Evolutionary conservation across 2,113 vertebrate genomes (phyloP), one percentile per base, ranked within the genome.

Genomic region (Cryptotis parvus): DNA sequence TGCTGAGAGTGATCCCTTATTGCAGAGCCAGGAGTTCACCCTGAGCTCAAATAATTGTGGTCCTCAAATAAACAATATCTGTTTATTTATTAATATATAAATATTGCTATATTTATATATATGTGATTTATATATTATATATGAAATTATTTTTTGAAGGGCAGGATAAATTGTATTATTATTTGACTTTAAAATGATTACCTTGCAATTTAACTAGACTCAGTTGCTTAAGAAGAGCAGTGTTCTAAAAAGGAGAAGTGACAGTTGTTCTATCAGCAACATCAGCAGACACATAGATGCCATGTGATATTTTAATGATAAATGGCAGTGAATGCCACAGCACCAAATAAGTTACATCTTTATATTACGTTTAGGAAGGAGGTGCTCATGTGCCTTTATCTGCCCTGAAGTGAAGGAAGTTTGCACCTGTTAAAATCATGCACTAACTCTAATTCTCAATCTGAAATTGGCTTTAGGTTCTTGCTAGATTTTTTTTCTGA

Each of bases 271-370:
- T 68, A 39, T 78, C 69, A 39, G 41, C 7, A 65, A 5, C 18
- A 66, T 79, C 45, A n/a, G 11, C 58, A 70, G 29, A 43, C 6
- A 63, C 37, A 74, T 0, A 43, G 39, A 87, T 39, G 35, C 43
- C 84, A 65, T 78, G 80, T 22, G 45, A 84, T 84, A 55, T 45
- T 83, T 52, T 11, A 78, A 43, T 33, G 35, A 80, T 55, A 77
- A 93, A 31, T 39, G 89, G 29, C 35, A 65, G n/a, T 70, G 52
- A 90, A 43, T 70, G 75, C 43, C 73, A 90, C 79, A 81, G 35
- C 61, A 35, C 66, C 77, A 35, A 72, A 37, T 41, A 2, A 0
- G 52, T 39, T 5, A 35, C 70, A 27, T 58, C 55, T 79, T 84
- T 27, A 33, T 65, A 37, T 29, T 39, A 55, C 58, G 55, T 74